Conservation (phyloP, 2,113 vertebrate genomes). For the Psilopsiagon aurifrons region DNA sequence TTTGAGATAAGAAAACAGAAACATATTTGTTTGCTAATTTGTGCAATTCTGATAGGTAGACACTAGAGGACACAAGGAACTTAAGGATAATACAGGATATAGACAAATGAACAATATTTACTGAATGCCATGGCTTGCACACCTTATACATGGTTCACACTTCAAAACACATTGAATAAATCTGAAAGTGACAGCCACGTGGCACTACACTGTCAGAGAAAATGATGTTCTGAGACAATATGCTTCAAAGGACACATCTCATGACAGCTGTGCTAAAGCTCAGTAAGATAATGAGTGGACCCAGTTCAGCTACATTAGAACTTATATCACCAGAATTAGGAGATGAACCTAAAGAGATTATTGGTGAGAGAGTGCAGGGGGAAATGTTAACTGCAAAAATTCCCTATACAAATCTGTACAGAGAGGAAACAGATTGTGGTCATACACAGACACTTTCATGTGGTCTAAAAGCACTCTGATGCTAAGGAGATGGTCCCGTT, state of each 20-base stretch:
- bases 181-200: background rate
- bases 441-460: background rate
- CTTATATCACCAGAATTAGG: background rate
- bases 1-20: background rate
- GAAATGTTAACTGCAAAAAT: background rate
- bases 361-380: background rate
- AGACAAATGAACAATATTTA: background rate
- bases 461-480: background rate
- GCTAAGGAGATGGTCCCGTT: background rate
- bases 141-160: background rate
- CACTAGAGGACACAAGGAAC: constrained; percentile 8
- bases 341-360: background rate
- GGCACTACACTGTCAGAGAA: background rate
- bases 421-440: background rate
- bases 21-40: background rate
- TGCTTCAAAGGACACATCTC: background rate
- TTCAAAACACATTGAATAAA: background rate
- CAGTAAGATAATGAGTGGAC: background rate
- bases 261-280: background rate
- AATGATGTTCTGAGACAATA: background rate
- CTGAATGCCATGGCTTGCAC: background rate
- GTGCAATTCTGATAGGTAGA: background rate
- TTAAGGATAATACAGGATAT: background rate
- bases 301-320: background rate
- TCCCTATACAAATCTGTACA: background rate